Evolutionary conservation across 2,797 vertebrate species (phyloP).

Genomic region (Chrosomus eos): DNA sequence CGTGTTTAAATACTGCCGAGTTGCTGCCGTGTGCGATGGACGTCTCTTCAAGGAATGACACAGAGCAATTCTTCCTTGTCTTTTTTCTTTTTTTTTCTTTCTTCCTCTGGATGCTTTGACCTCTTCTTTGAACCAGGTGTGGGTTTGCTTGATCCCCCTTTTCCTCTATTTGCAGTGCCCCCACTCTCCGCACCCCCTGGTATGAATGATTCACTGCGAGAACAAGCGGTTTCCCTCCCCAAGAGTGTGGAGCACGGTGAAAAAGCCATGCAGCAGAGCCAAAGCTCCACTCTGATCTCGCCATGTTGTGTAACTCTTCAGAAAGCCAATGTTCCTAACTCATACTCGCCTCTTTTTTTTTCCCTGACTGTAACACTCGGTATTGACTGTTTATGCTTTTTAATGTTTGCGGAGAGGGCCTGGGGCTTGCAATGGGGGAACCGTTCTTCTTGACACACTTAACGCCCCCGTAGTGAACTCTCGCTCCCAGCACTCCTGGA

Average conservation of each 20-base stretch:
- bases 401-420: conserved; percentile 83
- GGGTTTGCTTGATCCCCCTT: conserved; percentile 77
- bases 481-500: conserved; percentile 81
- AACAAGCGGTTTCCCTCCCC: conserved; percentile 70
- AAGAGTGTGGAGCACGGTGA: conserved; percentile 73
- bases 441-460: conserved; percentile 85
- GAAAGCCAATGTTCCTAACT: conserved; percentile 75
- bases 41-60: conserved; percentile 69
- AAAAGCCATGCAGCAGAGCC: conserved; percentile 67
- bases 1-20: conserved; percentile 51
- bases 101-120: conserved; percentile 75
- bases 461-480: conserved; percentile 86
- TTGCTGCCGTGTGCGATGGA: conserved; percentile 32
- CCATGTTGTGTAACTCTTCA: conserved; percentile 84
- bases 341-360: conserved; percentile 69
- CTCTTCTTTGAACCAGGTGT: conserved; percentile 81
- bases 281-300: conserved; percentile 81
- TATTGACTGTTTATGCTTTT: conserved; percentile 88
- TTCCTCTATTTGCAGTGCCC: conserved; percentile 67
- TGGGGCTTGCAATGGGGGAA: conserved; percentile 80
- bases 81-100: conserved; percentile 61
- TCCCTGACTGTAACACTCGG: conserved; percentile 80
- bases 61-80: conserved; percentile 69
- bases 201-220: conserved; percentile 81
- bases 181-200: conserved; percentile 75